Evolutionary conservation across 2,113 vertebrate species (phyloP).

Genomic region (Morone saxatilis): DNA sequence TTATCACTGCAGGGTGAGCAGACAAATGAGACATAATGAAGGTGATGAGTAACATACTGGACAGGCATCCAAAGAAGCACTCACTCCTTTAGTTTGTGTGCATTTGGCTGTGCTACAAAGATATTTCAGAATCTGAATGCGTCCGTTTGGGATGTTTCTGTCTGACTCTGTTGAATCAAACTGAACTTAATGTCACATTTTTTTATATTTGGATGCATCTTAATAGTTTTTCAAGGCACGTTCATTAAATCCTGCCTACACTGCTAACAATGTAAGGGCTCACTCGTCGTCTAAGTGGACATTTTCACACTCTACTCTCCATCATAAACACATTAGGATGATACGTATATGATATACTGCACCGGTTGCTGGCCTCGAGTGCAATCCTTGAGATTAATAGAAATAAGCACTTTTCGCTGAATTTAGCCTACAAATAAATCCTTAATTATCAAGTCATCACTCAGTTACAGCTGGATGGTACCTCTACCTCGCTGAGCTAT

Average conservation of each 20-base stretch:
- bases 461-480: not conserved
- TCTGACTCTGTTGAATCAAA: not conserved
- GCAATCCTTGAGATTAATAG: not conserved
- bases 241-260: not conserved
- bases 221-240: not conserved
- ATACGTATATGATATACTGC: not conserved
- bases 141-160: constrained; percentile 2
- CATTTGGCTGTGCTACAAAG: constrained; percentile 38
- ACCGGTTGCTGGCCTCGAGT: not conserved
- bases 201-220: not conserved
- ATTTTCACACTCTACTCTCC: not conserved
- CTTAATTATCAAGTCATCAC: constrained; percentile 10
- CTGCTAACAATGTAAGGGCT: not conserved
- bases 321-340: not conserved
- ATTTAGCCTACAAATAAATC: constrained; percentile 10
- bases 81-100: constrained; percentile 34
- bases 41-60: constrained; percentile 14
- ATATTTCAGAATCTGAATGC: constrained; percentile 12
- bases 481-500: constrained; percentile 7
- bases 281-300: not conserved
- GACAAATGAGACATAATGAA: constrained; percentile 14
- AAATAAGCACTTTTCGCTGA: not conserved
- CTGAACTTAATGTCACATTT: not conserved
- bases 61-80: constrained; percentile 35
- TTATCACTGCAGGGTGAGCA: constrained; percentile 9